Base-by-base conservation (phyloP, 2,888 invertebrate genomes). In the Orthosia gothica region DNA sequence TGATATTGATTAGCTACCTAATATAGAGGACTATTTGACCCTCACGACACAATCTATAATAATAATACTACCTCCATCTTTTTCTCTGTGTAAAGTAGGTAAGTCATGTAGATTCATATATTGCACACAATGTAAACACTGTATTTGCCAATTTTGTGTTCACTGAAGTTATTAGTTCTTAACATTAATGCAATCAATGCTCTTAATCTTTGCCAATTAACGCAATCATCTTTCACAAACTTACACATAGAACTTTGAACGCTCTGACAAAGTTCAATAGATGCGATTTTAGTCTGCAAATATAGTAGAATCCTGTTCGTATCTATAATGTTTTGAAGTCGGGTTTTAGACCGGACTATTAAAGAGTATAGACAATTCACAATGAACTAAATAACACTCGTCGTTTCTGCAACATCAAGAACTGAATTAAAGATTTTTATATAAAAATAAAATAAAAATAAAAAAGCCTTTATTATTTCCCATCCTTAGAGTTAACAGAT, bases 161-260 rank as follows among this genome's bases (percentile, higher is more conserved):
- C 58, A 32, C 32, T 32, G 58, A 32, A 58, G 32, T 32, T 26
- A 15, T 32, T 58, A 58, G 18, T 32, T 32, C 32, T 32, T 2
- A 58, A 18, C 32, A 12, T 58, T 18, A 58, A 32, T 16, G 32
- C 18, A 26, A 57, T 26, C 26, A 26, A 18, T 58, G 58, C 32
- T 58, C 26, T 26, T 58, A 58, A 58, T 58, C 58, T 58, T 18
- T 32, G 16, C 58, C 58, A 58, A 58, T 32, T 32, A 58, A 58
- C 58, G 26, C 57, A 18, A 3, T 18, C 26, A 26, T 26, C 18
- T 58, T 57, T 26, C 57, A 57, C 26, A n/a, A 57, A 57, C 7
- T 57, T 16, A 57, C 3, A 26, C 9, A 9, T 26, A 57, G 16
- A 9, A 58, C 32, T 32, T 26, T 16, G 26, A 58, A 58, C 32